Evolutionary conservation across 2,888 invertebrate genomes (phyloP), one percentile per base, ranked within the genome.

Genomic region (Toxonevra muliebris): DNA sequence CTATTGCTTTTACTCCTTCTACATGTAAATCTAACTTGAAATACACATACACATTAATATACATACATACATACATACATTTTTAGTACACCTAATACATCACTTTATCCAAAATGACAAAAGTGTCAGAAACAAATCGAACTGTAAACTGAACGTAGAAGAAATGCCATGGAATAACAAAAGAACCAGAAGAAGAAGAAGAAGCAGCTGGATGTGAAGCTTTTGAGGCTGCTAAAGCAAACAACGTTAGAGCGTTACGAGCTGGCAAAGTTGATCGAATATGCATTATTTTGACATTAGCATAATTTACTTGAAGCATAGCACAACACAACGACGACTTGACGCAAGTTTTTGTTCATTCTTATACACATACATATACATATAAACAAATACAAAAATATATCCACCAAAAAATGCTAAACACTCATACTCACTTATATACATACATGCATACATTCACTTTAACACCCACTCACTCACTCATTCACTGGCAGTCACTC

Each of bases 211-310:
- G 30, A 30, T 30, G 30, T 30, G 30, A 30, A 30, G 30, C 30
- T 30, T 30, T 30, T 30, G 3, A 30, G 30, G 30, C 30, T 30
- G 30, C 30, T 30, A 7, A 30, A 30, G 3, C 30, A 30, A 30
- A 30, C 3, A 30, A 30, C 7, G 30, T 30, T 30, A 30, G 30
- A 30, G 30, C 30, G 52, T 4, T 53, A 2, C 45, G 45, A 13
- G 41, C 58, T 30, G 30, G 59, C 59, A 61, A 41, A 45, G 75
- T 75, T 76, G 76, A 80, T 80, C 77, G 80, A 80, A 80, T 80
- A 80, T 79, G 76, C 78, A 80, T 78, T 79, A 79, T 80, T 82
- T 81, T 76, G 80, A 81, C 78, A 82, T 82, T 82, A 81, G 78
- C 82, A 82, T 82, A 82, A 81, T 82, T 81, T 80, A 80, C 77